Evolutionary conservation across 2,113 vertebrate species (phyloP).

Genomic region (Odocoileus hemionus): DNA sequence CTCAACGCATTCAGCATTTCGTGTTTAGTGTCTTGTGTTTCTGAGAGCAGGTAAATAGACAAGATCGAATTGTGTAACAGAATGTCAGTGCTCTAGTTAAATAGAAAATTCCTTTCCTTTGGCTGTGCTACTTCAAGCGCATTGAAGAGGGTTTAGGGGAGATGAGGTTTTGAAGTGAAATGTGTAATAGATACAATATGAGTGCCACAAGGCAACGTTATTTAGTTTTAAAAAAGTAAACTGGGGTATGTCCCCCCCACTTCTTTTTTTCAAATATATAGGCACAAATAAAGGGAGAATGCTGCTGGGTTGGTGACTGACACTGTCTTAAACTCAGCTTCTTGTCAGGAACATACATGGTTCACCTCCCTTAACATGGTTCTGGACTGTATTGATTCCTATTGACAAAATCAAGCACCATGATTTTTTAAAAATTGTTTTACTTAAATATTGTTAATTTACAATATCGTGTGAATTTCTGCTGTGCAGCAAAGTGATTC

Average conservation of each 20-base stretch:
- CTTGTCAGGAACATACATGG: neutral
- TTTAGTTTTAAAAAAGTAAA: slow-evolving; percentile 85
- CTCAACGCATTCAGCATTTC: slow-evolving; percentile 78
- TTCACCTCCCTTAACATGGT: neutral
- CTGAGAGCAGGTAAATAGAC: slow-evolving; percentile 86
- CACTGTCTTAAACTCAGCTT: neutral
- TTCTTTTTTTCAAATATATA: slow-evolving; percentile 63
- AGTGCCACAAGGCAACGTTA: slow-evolving; percentile 83
- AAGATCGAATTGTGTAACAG: slow-evolving; percentile 86
- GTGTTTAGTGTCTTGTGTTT: slow-evolving; percentile 85
- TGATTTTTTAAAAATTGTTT: neutral
- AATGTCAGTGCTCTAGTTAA: slow-evolving; percentile 88
- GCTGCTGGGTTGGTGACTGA: neutral
- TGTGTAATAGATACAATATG: slow-evolving; percentile 87
- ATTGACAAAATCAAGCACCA: neutral
- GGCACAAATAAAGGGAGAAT: slow-evolving; percentile 71
- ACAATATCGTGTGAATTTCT: neutral
- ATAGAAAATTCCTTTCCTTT: slow-evolving; percentile 89
- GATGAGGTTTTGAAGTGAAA: slow-evolving; percentile 89
- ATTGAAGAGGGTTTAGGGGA: slow-evolving; percentile 87
- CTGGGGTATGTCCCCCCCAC: slow-evolving; percentile 34
- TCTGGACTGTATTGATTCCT: neutral
- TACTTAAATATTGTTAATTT: neutral
- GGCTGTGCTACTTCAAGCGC: slow-evolving; percentile 83
- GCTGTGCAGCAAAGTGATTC: neutral